These are phyloP conservation scores for Galaxea fascicularis DNA, from an alignment of 92 coral and sea anemone genomes.

Conservation along the genomic window DNA sequence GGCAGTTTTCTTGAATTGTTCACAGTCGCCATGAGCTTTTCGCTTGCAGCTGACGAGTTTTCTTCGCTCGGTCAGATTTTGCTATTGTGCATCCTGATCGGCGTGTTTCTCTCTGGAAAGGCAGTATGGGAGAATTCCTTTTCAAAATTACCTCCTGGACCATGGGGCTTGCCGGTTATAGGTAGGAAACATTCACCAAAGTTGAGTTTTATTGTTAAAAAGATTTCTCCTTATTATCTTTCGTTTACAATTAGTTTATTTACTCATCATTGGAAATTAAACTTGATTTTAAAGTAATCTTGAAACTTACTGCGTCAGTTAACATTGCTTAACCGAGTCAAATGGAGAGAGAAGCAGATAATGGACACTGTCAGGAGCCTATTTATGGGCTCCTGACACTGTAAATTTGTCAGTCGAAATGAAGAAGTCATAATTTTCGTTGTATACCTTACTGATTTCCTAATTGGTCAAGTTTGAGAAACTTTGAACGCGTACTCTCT, in stretches of 20 bases:
- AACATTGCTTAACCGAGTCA: too few species aligned
- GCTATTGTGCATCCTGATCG: conserved; percentile 11
- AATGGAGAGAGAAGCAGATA: too few species aligned
- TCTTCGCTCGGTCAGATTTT: not conserved
- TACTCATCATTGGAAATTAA: not conserved
- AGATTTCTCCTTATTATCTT: not conserved
- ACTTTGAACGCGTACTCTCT: too few species aligned
- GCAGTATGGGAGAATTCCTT: conserved; percentile 11
- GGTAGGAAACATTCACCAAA: conserved; percentile 48
- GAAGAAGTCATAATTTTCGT: too few species aligned
- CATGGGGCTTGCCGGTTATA: conserved; percentile 66
- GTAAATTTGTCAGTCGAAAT: too few species aligned
- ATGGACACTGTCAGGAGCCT: too few species aligned
- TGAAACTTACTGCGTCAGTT: too few species aligned
- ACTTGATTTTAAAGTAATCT: too few species aligned
- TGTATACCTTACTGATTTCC: too few species aligned
- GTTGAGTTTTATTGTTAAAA: not conserved
- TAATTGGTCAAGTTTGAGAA: too few species aligned
- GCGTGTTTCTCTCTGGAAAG: conserved; percentile 25
- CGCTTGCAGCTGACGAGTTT: not conserved
- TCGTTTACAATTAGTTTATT: not conserved
- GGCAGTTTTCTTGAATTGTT: too few species aligned
- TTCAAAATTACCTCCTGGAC: conserved; percentile 59
- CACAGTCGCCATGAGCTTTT: not conserved
- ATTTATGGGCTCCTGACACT: too few species aligned